Conservation (phyloP, 1,140 invertebrate genomes). For the Branchinecta lindahli region DNA sequence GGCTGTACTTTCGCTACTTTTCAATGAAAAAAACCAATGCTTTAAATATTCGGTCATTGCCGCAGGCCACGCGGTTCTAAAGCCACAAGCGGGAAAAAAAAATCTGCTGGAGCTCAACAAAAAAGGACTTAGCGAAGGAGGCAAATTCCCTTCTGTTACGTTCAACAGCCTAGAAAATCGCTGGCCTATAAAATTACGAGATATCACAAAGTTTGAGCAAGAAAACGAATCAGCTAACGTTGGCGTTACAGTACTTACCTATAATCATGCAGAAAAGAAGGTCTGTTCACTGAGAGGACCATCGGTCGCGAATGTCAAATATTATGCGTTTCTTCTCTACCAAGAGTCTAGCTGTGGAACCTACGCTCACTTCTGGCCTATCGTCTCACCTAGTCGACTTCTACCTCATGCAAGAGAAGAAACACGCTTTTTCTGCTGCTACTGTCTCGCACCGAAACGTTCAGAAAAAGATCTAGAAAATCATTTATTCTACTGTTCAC, state of each 20-base stretch:
- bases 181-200: background rate
- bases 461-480: background rate
- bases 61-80: no score
- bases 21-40: no score
- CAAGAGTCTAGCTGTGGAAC: background rate
- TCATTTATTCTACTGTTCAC: background rate
- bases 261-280: background rate
- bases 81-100: no score
- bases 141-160: background rate
- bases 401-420: background rate
- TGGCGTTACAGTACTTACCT: background rate
- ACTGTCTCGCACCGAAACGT: background rate
- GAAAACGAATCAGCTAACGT: background rate
- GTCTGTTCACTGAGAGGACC: background rate
- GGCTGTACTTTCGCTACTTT: no score
- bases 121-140: no score
- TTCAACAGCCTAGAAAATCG: background rate
- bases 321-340: background rate
- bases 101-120: no score
- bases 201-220: background rate
- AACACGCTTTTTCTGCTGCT: background rate
- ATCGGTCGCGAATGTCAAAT: background rate
- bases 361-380: background rate
- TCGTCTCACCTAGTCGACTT: background rate
- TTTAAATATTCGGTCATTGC: no score